Base-by-base conservation (phyloP, 2,113 vertebrate species). In the Elgaria multicarinata region DNA sequence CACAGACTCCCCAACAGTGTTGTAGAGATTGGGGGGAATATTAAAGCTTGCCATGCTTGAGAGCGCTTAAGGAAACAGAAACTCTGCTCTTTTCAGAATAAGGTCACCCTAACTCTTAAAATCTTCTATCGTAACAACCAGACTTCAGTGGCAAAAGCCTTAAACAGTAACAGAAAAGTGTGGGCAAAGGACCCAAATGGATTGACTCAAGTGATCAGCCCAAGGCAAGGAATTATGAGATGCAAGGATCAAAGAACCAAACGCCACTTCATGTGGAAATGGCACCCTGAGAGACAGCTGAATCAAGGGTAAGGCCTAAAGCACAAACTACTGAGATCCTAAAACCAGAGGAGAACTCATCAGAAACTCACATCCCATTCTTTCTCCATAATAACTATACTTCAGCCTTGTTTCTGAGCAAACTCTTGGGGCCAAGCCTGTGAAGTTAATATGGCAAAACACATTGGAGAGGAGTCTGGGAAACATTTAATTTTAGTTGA, bases 221-320 rank as follows among this genome's bases (percentile, higher is more conserved):
- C 79, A 89, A 64, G 87, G 81, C 71, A 83, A 89, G 69, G 53
- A 89, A 83, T 88, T 74, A 81, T 50, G 74, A 88, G 22, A 75
- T 89, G 80, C 67, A 46, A 83, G 71, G 42, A 89, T 83, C 55
- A 82, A 89, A 89, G 80, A 64, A 69, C 33, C 55, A 75, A 89
- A 44, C 31, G 31, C 14, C 75, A 50, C 39, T 64, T 89, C 53
- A 46, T 83, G 79, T 10, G 22, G 28, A 46, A 83, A 88, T 83
- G 87, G 79, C 6, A 62, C 31, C 69, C 79, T 88, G 50, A 62
- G 71, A 81, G 80, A 83, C 55, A 64, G 22, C 42, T 36, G 22
- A 64, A 89, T 89, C 31, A 28, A 89, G 31, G 39, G 42, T 69
- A 75, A 44, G 39, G 79, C 79, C 71, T 76, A 62, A 76, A 72